phyloP scores from a whole-genome alignment of 2,797 vertebrate species.

The Typhlichthys eigenmanni region DNA sequence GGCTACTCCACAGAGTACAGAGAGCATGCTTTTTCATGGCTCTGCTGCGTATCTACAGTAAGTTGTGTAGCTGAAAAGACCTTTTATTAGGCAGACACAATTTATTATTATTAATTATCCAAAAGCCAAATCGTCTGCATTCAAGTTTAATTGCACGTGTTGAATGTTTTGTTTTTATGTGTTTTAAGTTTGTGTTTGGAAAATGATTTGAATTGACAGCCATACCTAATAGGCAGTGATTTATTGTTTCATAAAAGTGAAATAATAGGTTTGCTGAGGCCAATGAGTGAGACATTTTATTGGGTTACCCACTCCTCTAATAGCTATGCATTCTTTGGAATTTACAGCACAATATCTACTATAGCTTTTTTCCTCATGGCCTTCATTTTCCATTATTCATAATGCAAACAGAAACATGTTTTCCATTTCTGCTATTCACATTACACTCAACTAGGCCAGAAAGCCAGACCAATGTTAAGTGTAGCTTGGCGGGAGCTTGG shows the following conservation, averaged over 20 bases:
- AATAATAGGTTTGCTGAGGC: conserved; percentile 67
- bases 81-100: conserved; percentile 43
- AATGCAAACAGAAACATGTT: conserved; percentile 44
- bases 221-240: conserved; percentile 59
- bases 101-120: conserved; percentile 51
- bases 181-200: conserved; percentile 29
- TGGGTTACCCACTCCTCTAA: conserved; percentile 63
- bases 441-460: conserved; percentile 30
- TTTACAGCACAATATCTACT: conserved; percentile 49
- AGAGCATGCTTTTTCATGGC: conserved; percentile 32
- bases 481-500: conserved; percentile 15
- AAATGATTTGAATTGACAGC: conserved; percentile 60
- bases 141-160: conserved; percentile 54
- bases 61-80: conserved; percentile 43
- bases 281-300: conserved; percentile 71
- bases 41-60: conserved; percentile 35
- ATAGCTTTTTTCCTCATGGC: conserved; percentile 34
- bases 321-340: conserved; percentile 69
- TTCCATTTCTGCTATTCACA: conserved; percentile 57
- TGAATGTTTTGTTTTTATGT: conserved; percentile 40
- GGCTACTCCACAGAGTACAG: conserved; percentile 25
- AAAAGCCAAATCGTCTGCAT: conserved; percentile 51
- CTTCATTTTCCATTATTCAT: conserved; percentile 45
- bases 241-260: conserved; percentile 67
- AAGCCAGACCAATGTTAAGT: conserved; percentile 27